A percentile compares a stretch with the other conserved stretches of the same genome.
Conservation (phyloP, 2,888 invertebrate species). For the Synergus itoensis region DNA sequence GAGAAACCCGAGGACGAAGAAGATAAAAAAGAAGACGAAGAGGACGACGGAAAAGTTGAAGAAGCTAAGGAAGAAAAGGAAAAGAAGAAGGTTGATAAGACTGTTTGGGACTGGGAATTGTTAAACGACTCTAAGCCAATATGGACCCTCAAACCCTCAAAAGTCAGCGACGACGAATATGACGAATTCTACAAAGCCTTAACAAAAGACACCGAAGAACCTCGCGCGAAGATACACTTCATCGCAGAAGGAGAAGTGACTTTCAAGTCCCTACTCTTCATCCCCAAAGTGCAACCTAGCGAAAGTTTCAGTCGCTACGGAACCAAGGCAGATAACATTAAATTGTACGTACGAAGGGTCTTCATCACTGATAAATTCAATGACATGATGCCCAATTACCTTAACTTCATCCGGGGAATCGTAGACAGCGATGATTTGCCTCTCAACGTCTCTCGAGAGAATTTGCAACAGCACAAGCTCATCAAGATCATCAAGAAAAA, state of each 20-base stretch:
- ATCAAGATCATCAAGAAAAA: conserved; percentile 99
- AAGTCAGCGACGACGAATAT: conserved; percentile 94
- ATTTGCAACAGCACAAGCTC: conserved; percentile 98
- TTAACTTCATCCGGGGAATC: conserved; percentile 96
- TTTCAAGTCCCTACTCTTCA: conserved; percentile 97
- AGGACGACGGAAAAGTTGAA: conserved; percentile 85
- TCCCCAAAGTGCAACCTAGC: conserved; percentile 93
- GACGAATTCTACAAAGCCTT: conserved; percentile 96
- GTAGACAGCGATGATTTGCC: conserved; percentile 99
- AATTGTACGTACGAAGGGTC: conserved; percentile 97
- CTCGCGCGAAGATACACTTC: conserved; percentile 94
- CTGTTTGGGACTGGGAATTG: conserved; percentile 98
- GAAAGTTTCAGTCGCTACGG: conserved; percentile 97
- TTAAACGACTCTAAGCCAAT: conserved; percentile 99
- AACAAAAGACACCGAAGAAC: conserved; percentile 92
- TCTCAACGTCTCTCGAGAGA: conserved; percentile 98
- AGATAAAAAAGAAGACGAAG: conserved; percentile 78
- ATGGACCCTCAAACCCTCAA: conserved; percentile 95
- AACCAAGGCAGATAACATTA: conserved; percentile 95
- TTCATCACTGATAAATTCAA: conserved; percentile 99
- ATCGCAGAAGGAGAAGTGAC: conserved; percentile 99
- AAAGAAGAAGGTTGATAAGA: conserved; percentile 94
- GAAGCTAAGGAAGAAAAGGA: conserved; percentile 83
- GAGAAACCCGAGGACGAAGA: conserved; percentile 73
- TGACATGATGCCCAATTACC: conserved; percentile 99